phyloP scores from a whole-genome alignment of 2,113 vertebrate species.

The Antennarius striatus region DNA sequence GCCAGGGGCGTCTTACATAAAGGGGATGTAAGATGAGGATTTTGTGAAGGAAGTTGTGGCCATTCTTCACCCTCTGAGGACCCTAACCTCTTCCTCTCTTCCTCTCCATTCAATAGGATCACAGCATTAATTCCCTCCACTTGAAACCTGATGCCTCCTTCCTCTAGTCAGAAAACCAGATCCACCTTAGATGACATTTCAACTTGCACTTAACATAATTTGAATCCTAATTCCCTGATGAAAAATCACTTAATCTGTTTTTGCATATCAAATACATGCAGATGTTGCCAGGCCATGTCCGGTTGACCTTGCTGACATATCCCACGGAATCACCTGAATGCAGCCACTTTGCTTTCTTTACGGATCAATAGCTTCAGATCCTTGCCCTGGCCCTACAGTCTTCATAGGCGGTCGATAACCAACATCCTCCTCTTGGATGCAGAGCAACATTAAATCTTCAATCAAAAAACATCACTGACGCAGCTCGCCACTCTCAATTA shows the following conservation, averaged over 20 bases:
- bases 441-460: slow-evolving; percentile 68
- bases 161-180: slow-evolving; percentile 45
- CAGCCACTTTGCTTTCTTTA: slow-evolving; percentile 34
- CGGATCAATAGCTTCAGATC: slow-evolving; percentile 70
- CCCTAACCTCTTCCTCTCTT: slow-evolving; percentile 38
- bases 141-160: slow-evolving; percentile 51
- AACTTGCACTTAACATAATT: slow-evolving; percentile 21
- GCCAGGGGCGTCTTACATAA: background rate
- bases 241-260: slow-evolving; percentile 61
- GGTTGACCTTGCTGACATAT: slow-evolving; percentile 53
- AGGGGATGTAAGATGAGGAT: slow-evolving; percentile 40
- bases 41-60: slow-evolving; percentile 43
- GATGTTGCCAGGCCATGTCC: slow-evolving; percentile 5
- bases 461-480: slow-evolving; percentile 61
- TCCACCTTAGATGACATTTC: slow-evolving; percentile 45
- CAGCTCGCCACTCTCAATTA: slow-evolving; percentile 50
- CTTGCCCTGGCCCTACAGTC: slow-evolving; percentile 39
- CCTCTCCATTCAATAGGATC: slow-evolving; percentile 45
- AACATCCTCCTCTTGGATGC: slow-evolving; percentile 60
- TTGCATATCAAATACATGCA: slow-evolving; percentile 59
- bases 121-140: slow-evolving; percentile 52
- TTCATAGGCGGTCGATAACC: slow-evolving; percentile 64
- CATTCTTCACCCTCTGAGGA: slow-evolving; percentile 21
- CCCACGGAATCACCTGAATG: slow-evolving; percentile 51
- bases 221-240: slow-evolving; percentile 54